Conservation (phyloP, 2,113 vertebrate species). For the Kryptolebias marmoratus region DNA sequence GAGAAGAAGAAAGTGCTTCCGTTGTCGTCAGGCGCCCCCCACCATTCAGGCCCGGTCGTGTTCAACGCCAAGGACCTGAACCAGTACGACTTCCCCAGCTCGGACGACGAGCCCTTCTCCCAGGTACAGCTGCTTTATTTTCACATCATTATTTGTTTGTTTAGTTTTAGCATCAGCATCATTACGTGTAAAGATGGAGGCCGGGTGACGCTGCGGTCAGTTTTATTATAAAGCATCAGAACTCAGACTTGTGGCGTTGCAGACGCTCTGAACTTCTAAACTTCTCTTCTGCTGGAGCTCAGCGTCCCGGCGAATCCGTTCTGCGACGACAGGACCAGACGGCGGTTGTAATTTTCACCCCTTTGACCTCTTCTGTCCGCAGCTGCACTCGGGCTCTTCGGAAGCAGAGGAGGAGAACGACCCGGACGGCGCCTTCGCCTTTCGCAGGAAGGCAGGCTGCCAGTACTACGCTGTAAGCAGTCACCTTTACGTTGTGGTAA, state of each 20-base stretch:
- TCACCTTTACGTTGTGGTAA: background rate
- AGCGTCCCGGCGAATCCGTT: background rate
- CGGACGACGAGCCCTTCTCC: conserved; percentile 94
- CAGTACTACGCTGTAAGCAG: conserved; percentile 93
- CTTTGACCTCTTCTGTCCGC: conserved; percentile 36
- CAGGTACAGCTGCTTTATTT: conserved; percentile 81
- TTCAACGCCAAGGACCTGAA: conserved; percentile 98
- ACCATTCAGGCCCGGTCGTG: conserved; percentile 87
- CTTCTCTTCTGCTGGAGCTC: background rate
- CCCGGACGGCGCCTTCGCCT: conserved; percentile 93
- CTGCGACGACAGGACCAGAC: background rate
- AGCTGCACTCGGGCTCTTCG: conserved; percentile 91
- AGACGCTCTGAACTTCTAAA: background rate
- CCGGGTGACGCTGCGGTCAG: background rate
- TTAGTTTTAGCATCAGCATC: background rate
- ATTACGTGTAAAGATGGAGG: background rate
- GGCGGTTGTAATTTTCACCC: background rate
- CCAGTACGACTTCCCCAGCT: conserved; percentile 99
- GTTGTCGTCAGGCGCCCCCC: conserved; percentile 78
- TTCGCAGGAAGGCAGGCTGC: conserved; percentile 97
- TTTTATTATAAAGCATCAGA: background rate
- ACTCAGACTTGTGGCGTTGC: background rate
- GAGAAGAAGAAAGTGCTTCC: conserved; percentile 96
- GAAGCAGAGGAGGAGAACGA: conserved; percentile 98
- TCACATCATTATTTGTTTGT: background rate